Base-by-base conservation (phyloP, 2,113 vertebrate genomes). In the Tyrannus savana region DNA sequence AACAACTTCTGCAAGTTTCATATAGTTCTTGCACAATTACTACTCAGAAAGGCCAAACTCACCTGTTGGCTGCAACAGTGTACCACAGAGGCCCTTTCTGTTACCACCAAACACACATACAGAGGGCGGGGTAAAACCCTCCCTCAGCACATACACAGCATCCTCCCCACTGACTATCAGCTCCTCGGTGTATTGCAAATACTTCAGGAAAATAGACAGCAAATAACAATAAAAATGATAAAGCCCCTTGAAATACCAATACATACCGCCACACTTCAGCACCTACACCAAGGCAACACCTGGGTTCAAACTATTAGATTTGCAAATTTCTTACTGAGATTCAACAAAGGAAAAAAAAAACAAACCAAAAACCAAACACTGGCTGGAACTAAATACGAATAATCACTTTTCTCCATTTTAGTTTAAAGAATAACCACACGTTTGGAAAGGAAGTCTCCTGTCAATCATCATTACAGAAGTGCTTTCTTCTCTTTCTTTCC, bases 361-460 rank as follows among this genome's bases (percentile, higher is more conserved):
- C 10, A 41, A 39, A n/a, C n/a, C n/a, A n/a, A n/a, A n/a, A 39
- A 39, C 37, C 37, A 1, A 18, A 17, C 37, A 39, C 24, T 33
- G 41, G 1, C 60, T 81, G 72, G 52, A 94, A 85, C 39, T 56
- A 69, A 50, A 55, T 37, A 88, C 14, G 78, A 93, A 82, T 58
- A 94, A 95, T 85, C 53, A 66, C 49, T 77, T 81, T 62, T 64
- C 72, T 46, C 64, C 42, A 72, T 37, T 33, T 41, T 64, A 3
- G 3, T 60, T 83, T 87, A 87, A 72, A 79, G 77, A 91, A 62
- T 44, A 47, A 92, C 22, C 3, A 8, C 31, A 53, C 0, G 0
- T 80, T 79, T 93, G 60, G 72, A 90, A 94, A 93, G 78, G 75
- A 96, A 93, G 76, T 50, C 35, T 93, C 84, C 67, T 84, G 84